Evolutionary conservation across 2,113 vertebrate genomes (phyloP).

Genomic region (Mesitornis unicolor): DNA sequence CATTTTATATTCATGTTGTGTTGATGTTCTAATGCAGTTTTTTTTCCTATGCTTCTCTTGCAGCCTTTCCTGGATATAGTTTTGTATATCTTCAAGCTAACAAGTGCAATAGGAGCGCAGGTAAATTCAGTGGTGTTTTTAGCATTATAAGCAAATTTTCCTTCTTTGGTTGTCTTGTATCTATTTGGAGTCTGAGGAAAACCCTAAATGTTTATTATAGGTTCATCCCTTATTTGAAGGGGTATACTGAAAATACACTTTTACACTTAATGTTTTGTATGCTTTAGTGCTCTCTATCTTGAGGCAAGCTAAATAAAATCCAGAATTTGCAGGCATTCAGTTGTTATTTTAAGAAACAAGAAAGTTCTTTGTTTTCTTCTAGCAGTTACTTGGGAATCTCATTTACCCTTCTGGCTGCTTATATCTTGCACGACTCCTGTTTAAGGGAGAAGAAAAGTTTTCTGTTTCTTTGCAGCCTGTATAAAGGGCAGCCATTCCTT

Average conservation of each 20-base stretch:
- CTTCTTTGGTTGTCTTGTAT: neutral
- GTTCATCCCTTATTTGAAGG: neutral
- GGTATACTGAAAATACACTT: neutral
- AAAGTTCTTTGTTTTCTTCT: neutral
- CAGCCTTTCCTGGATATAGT: slow-evolving; percentile 95
- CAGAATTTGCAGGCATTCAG: neutral
- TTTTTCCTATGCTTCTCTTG: slow-evolving; percentile 13
- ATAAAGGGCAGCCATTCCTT: neutral
- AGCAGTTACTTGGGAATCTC: neutral
- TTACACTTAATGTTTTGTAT: neutral
- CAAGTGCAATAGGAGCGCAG: slow-evolving; percentile 94
- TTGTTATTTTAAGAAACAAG: neutral
- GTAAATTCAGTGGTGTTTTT: slow-evolving; percentile 65
- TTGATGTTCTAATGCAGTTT: neutral
- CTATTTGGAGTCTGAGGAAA: neutral
- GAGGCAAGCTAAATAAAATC: neutral
- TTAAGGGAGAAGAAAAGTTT: neutral
- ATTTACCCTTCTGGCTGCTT: neutral
- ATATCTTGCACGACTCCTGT: neutral
- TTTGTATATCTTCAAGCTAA: slow-evolving; percentile 96
- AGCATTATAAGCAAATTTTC: neutral
- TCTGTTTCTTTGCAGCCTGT: neutral
- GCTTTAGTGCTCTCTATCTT: neutral
- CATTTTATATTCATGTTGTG: neutral
- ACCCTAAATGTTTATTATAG: neutral